Evolutionary conservation across 53 echinoderm and acorn worm genomes (phyloP).

Genomic region (Arbacia lixula): DNA sequence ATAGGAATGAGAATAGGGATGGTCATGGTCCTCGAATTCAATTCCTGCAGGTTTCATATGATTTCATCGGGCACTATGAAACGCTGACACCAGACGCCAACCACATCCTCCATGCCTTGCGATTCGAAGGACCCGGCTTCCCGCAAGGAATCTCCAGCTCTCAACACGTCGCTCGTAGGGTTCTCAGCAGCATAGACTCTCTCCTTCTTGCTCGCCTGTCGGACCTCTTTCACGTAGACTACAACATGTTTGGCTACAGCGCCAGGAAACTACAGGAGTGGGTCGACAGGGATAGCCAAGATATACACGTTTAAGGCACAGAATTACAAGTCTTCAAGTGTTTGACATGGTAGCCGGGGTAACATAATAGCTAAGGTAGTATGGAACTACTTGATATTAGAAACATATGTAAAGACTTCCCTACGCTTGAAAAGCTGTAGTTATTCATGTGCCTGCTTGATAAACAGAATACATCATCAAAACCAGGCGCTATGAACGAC

Average conservation of each 20-base stretch:
- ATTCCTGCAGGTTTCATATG: constrained; percentile 9
- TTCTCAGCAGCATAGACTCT: constrained; percentile 18
- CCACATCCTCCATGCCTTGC: neutral
- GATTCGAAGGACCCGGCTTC: neutral
- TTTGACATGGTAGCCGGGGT: no score
- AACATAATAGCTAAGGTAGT: no score
- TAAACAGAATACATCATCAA: no score
- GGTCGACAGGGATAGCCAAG: constrained; percentile 2
- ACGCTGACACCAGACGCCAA: constrained; percentile 9
- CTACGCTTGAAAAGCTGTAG: no score
- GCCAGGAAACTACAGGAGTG: constrained; percentile 17
- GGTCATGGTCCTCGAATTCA: neutral
- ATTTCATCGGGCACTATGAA: constrained; percentile 49
- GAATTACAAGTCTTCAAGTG: no score
- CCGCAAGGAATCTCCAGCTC: neutral
- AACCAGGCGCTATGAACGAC: no score
- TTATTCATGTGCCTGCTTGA: no score
- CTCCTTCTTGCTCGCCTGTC: constrained; percentile 17
- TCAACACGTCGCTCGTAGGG: constrained; percentile 11
- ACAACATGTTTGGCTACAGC: constrained; percentile 37
- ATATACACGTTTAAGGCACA: no score
- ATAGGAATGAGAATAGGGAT: no score
- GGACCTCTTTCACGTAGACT: constrained; percentile 27
- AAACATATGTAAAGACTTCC: no score
- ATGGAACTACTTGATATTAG: no score